Evolutionary conservation across 1,140 invertebrate species (phyloP).

Genomic region (Heterodera carotae): DNA sequence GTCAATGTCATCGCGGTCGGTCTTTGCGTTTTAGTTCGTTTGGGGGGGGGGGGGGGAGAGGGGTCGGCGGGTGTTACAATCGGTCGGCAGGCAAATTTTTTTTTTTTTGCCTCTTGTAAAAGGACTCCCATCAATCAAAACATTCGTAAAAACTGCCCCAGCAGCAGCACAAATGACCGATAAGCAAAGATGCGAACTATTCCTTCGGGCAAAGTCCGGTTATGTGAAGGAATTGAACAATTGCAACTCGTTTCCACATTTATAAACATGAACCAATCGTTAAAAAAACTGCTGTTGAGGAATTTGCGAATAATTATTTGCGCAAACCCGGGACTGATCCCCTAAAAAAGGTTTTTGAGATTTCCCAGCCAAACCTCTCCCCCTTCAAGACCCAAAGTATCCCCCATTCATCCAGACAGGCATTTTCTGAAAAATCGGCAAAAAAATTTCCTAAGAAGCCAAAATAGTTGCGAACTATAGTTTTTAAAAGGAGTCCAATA

Average conservation of each 20-base stretch:
- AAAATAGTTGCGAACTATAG: too few species aligned
- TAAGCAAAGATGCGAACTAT: background rate
- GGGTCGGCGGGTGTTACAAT: background rate
- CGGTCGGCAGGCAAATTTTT: background rate
- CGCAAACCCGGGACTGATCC: too few species aligned
- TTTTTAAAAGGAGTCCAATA: too few species aligned
- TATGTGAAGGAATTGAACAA: background rate
- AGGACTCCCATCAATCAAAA: background rate
- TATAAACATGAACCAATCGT: too few species aligned
- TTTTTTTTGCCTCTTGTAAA: background rate
- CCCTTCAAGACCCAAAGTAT: too few species aligned
- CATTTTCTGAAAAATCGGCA: constrained; percentile 3
- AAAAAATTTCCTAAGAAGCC: too few species aligned
- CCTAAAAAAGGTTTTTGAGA: too few species aligned
- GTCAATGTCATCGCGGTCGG: background rate
- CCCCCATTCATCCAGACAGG: too few species aligned
- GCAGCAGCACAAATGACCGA: constrained; percentile 13
- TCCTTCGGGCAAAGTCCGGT: background rate
- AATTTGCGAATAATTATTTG: too few species aligned
- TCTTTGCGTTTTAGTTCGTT: background rate
- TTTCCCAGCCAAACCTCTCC: too few species aligned
- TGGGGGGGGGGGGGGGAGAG: too few species aligned
- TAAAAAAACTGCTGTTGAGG: too few species aligned
- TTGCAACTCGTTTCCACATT: background rate
- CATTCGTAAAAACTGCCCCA: background rate